These are phyloP conservation scores for Balaenoptera acutorostrata DNA, from an alignment of 2,113 vertebrate genomes.

Conservation along the genomic window DNA sequence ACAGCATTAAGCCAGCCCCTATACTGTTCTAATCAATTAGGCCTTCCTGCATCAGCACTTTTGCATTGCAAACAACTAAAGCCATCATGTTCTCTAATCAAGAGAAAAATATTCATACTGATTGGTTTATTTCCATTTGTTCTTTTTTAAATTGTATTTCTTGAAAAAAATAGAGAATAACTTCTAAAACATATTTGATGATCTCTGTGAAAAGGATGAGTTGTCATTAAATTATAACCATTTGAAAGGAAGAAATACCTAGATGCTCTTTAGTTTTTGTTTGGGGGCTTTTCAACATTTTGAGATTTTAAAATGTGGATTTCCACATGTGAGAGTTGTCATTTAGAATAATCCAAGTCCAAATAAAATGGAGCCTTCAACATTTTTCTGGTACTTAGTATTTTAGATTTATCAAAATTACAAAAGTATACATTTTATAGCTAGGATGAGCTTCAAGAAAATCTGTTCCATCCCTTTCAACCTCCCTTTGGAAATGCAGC, in stretches of 20 bases:
- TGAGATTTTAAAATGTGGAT: not conserved
- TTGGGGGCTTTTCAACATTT: not conserved
- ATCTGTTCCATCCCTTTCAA: not conserved
- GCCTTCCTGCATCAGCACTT: slow-evolving; percentile 26
- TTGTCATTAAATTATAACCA: not conserved
- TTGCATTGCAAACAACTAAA: not conserved
- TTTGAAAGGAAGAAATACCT: not conserved
- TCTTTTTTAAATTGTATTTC: not conserved
- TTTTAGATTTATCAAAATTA: slow-evolving; percentile 15
- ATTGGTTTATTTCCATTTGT: not conserved
- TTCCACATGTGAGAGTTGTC: not conserved
- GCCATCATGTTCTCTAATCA: slow-evolving; percentile 12
- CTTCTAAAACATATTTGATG: not conserved
- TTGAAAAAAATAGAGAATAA: not conserved
- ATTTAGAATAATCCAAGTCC: not conserved
- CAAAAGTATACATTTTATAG: not conserved
- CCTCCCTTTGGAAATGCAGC: not conserved
- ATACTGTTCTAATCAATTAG: slow-evolving; percentile 45
- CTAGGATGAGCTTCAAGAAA: not conserved
- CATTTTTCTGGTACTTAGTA: not conserved
- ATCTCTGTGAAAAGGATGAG: not conserved
- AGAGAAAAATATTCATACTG: not conserved
- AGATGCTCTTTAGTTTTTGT: not conserved
- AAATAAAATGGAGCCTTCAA: not conserved
- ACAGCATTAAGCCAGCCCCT: not conserved